phyloP scores from a whole-genome alignment of 2,888 invertebrate genomes.

The Drosophila falleni region DNA sequence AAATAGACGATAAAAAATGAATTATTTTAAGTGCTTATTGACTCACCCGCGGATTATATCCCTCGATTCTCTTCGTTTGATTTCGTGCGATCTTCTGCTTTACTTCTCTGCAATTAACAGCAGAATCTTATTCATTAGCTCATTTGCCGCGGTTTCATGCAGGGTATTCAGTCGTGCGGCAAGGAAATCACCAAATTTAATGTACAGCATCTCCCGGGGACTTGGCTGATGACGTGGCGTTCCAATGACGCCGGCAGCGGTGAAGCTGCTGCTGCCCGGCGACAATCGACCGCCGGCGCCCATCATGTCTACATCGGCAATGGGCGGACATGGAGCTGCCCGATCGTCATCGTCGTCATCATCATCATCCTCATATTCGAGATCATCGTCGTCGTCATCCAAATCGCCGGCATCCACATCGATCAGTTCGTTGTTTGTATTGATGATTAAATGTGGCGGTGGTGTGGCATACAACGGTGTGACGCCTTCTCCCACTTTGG shows the following conservation, averaged over 20 bases:
- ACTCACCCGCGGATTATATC: conserved; percentile 45
- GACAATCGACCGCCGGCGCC: conserved; percentile 51
- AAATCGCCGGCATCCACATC: conserved; percentile 74
- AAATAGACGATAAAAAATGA: no score
- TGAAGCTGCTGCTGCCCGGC: conserved; percentile 59
- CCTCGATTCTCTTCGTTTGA: neutral
- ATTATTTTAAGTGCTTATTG: neutral
- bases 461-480: conserved; percentile 58
- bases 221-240: conserved; percentile 59
- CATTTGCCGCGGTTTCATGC: conserved; percentile 82
- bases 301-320: conserved; percentile 43
- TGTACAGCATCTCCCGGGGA: conserved; percentile 80
- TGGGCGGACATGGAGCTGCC: conserved; percentile 33
- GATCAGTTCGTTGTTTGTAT: conserved; percentile 73
- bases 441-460: conserved; percentile 64
- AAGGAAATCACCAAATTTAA: conserved; percentile 83
- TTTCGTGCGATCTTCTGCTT: conserved; percentile 6
- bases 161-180: conserved; percentile 83
- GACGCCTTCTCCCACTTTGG: conserved; percentile 17
- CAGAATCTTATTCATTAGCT: conserved; percentile 83
- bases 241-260: conserved; percentile 40
- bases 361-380: conserved; percentile 59
- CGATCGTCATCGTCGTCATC: conserved; percentile 71
- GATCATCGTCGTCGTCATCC: conserved; percentile 75
- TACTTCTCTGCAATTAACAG: conserved; percentile 83